Conservation (phyloP, 2,888 invertebrate species). For the Andrena haemorrhoa region DNA sequence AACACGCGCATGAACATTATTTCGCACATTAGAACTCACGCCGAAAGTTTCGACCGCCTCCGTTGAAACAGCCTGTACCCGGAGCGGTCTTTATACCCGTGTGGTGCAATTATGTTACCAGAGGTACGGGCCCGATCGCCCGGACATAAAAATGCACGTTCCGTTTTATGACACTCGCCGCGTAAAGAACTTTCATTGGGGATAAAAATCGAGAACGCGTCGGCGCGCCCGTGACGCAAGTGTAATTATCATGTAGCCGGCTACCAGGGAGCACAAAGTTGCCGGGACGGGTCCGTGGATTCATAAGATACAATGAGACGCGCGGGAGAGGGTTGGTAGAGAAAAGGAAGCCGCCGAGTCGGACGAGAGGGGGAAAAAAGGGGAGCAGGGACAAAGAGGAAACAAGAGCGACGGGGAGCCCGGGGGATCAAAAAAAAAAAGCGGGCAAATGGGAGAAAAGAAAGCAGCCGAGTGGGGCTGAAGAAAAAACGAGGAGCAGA, state of each 20-base stretch:
- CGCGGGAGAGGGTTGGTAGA: neutral
- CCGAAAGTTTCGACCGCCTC: neutral
- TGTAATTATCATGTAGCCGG: constrained; percentile 3
- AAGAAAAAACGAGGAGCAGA: constrained; percentile 10
- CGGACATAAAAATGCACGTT: constrained; percentile 9
- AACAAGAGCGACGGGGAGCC: constrained; percentile 12
- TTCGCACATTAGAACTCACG: neutral
- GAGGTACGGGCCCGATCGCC: neutral
- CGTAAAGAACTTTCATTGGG: constrained; percentile 5
- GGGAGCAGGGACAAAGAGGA: constrained; percentile 23
- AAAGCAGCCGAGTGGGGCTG: constrained; percentile 44
- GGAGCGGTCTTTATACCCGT: neutral
- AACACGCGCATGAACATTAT: neutral
- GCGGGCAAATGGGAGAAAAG: constrained; percentile 29
- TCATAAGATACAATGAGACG: constrained; percentile 10
- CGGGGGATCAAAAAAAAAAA: constrained; percentile 1
- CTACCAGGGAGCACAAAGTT: constrained; percentile 34
- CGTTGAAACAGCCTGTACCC: neutral
- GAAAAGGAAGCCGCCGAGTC: neutral
- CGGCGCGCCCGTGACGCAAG: constrained; percentile 5
- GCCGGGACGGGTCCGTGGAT: neutral
- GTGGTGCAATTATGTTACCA: constrained; percentile 3
- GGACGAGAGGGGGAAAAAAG: neutral
- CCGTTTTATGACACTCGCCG: constrained; percentile 5
- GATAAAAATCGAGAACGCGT: constrained; percentile 9